Evolutionary conservation across 2,797 vertebrate genomes (phyloP), one percentile per base, ranked within the genome.

Genomic region (Lacerta bilineata): DNA sequence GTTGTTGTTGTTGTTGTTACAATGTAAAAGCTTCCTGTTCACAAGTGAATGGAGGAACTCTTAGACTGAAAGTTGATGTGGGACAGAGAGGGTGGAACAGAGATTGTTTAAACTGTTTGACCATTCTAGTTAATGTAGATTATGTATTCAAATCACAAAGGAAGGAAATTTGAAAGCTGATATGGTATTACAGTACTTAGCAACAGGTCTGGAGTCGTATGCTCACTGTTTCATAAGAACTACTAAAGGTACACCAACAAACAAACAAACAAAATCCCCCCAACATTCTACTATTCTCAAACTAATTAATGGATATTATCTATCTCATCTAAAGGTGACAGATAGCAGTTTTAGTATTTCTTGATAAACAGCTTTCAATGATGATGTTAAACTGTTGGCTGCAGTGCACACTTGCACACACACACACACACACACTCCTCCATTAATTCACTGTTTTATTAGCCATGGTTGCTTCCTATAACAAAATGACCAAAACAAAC

Each of bases 181-280:
- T 64, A 6, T 64, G 20, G 20, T 64, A 64, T 64, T 64, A 64
- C 18, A 55, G 50, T 55, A 55, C 50, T 15, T 55, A 55, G 50
- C 50, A 55, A 71, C 55, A 88, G 50, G 3, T 10, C 50, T n/a
- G n/a, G 41, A 77, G 90, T 84, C 89, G 87, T 90, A 92, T 75
- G 90, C 36, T 92, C 75, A 91, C 89, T 43, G 85, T 92, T 94
- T 92, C 94, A 94, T 89, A 87, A 74, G 78, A 94, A 89, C 17
- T 86, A 88, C 0, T 94, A 91, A 72, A 96, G 88, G 18, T 77
- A 76, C 0, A 80, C 74, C 85, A 95, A 90, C 8, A 2, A 80
- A 33, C 33, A 33, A 33, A 87, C 90, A 3, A 50, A 46, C 11
- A 50, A 50, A 50, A 50, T 89, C 4, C 4, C 4, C 90, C 90